Conservation (phyloP, 2,113 vertebrate genomes). For the Fregata magnificens region DNA sequence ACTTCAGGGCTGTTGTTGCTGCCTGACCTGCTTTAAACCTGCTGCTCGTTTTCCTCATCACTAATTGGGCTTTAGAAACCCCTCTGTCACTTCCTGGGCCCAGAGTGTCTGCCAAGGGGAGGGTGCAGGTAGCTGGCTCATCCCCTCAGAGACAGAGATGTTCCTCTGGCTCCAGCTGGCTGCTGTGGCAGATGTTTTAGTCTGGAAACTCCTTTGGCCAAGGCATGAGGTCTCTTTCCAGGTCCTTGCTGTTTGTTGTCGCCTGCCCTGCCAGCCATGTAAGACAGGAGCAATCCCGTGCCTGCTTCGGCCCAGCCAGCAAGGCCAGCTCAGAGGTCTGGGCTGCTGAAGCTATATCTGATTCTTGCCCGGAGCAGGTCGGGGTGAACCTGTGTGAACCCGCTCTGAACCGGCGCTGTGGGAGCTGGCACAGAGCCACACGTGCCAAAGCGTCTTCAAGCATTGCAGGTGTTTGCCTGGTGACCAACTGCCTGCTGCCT, state of each 20-base stretch:
- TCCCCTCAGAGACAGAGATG: background rate
- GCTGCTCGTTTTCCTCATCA: background rate
- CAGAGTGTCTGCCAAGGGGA: background rate
- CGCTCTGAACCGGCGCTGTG: background rate
- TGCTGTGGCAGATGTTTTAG: background rate
- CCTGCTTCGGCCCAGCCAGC: no score
- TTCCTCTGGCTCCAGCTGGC: background rate
- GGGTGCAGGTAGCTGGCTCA: background rate
- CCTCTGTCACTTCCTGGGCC: background rate
- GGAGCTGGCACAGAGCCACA: background rate
- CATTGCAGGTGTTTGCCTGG: background rate
- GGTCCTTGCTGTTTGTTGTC: background rate
- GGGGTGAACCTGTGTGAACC: background rate
- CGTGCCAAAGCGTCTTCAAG: background rate
- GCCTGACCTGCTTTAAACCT: background rate
- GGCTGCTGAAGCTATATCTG: background rate
- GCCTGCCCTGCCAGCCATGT: background rate
- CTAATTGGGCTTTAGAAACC: background rate
- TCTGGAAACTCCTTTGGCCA: background rate
- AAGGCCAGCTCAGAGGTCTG: background rate
- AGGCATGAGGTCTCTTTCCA: background rate
- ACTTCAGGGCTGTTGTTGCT: background rate
- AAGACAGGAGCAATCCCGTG: background rate
- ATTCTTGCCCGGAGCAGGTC: background rate
- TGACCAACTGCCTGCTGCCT: background rate